Conservation (phyloP, 1,140 invertebrate genomes). For the Drosophila varians region DNA sequence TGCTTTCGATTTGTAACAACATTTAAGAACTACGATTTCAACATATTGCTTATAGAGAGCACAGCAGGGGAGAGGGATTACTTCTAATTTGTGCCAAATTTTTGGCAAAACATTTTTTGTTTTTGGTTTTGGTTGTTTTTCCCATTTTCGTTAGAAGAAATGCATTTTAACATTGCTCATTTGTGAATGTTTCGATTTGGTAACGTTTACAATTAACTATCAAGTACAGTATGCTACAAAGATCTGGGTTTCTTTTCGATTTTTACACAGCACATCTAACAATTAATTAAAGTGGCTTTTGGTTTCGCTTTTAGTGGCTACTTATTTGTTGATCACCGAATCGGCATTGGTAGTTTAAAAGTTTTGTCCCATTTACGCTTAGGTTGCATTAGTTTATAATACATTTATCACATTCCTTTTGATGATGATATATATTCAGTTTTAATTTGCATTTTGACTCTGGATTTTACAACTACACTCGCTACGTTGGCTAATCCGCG, state of each 20-base stretch:
- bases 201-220: conserved; percentile 35
- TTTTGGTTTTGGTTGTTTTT: background rate
- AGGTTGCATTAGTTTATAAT: conserved; percentile 78
- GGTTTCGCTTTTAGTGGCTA: conserved; percentile 16
- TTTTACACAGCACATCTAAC: conserved; percentile 35
- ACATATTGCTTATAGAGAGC: conserved; percentile 62
- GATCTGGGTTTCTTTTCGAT: conserved; percentile 12
- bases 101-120: conserved; percentile 13
- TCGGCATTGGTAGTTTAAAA: conserved; percentile 44
- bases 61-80: conserved; percentile 18
- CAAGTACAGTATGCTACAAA: conserved; percentile 38
- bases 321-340: conserved; percentile 15
- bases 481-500: conserved; percentile 29
- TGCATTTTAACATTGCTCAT: conserved; percentile 63
- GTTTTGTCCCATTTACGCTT: conserved; percentile 53
- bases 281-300: conserved; percentile 17
- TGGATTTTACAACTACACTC: conserved; percentile 35
- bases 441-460: conserved; percentile 60
- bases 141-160: conserved; percentile 45
- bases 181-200: conserved; percentile 21
- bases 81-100: conserved; percentile 24
- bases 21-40: conserved; percentile 59
- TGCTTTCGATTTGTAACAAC: conserved; percentile 48
- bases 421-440: conserved; percentile 77
- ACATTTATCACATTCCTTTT: conserved; percentile 81